Conservation (phyloP, 2,888 invertebrate genomes). For the Drosophila phalerata region DNA sequence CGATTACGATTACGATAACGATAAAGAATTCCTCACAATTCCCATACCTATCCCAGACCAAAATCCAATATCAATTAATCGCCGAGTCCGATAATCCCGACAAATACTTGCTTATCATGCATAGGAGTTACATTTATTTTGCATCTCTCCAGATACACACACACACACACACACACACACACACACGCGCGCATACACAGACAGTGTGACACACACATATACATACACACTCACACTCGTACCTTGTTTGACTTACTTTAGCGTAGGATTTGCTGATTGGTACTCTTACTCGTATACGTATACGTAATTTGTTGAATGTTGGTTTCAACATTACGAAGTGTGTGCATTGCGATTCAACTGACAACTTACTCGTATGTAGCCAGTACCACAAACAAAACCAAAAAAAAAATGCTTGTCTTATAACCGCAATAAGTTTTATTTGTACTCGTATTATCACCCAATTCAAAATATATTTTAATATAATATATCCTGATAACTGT, state of each 20-base stretch:
- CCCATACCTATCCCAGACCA: constrained; percentile 5
- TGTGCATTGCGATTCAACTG: constrained; percentile 34
- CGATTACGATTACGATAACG: constrained; percentile 18
- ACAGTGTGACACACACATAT: constrained; percentile 12
- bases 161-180: constrained; percentile 18
- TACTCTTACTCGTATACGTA: constrained; percentile 29
- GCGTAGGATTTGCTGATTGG: constrained; percentile 46
- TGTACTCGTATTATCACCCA: constrained; percentile 56
- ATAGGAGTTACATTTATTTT: constrained; percentile 65
- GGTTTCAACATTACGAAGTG: constrained; percentile 25
- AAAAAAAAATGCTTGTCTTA: constrained; percentile 49
- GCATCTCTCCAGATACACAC: constrained; percentile 35
- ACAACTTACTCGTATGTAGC: constrained; percentile 17
- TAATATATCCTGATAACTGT: constrained; percentile 57
- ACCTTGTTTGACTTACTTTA: constrained; percentile 41
- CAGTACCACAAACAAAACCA: constrained; percentile 27
- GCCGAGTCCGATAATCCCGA: constrained; percentile 54
- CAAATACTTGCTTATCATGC: constrained; percentile 52
- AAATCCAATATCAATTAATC: constrained; percentile 1
- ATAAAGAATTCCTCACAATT: constrained; percentile 7
- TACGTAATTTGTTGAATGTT: constrained; percentile 38
- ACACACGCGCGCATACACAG: constrained; percentile 18
- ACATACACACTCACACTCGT: constrained; percentile 27
- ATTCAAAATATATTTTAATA: constrained; percentile 38
- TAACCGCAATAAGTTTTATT: constrained; percentile 59